Percentiles rank a stretch among this genome's conserved stretches.
These are phyloP conservation scores for Ibycter americanus DNA, from an alignment of 2,797 vertebrate genomes.

Conservation along the genomic window DNA sequence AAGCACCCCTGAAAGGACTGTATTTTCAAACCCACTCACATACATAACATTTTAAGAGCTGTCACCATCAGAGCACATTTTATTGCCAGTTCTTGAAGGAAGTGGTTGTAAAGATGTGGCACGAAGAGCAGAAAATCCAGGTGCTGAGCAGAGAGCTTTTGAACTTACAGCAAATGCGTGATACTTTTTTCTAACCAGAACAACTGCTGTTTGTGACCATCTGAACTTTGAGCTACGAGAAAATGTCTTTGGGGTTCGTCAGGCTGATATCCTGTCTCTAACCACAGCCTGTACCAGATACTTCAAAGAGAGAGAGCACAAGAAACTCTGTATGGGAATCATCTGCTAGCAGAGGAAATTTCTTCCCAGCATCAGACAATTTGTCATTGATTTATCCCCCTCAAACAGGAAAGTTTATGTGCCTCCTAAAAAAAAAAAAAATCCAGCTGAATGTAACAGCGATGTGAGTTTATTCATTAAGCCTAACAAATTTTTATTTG, in stretches of 20 bases:
- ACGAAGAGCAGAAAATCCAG: slow-evolving; percentile 40
- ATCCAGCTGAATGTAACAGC: background rate
- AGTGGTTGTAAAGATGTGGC: slow-evolving; percentile 63
- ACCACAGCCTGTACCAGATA: slow-evolving; percentile 38
- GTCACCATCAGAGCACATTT: slow-evolving; percentile 48
- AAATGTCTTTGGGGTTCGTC: slow-evolving; percentile 48
- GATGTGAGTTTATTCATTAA: background rate
- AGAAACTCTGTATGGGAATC: slow-evolving; percentile 61
- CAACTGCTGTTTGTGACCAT: slow-evolving; percentile 62
- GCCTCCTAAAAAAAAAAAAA: background rate
- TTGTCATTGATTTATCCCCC: slow-evolving; percentile 32
- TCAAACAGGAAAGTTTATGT: slow-evolving; percentile 15
- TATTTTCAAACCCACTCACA: slow-evolving; percentile 14
- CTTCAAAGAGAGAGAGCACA: slow-evolving; percentile 58
- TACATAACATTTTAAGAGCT: slow-evolving; percentile 52
- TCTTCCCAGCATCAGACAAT: slow-evolving; percentile 23
- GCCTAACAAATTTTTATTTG: background rate
- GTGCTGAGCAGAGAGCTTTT: slow-evolving; percentile 65
- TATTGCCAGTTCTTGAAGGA: slow-evolving; percentile 53
- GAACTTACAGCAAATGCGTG: slow-evolving; percentile 21
- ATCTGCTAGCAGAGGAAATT: slow-evolving; percentile 40
- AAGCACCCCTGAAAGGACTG: background rate
- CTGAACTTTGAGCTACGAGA: slow-evolving; percentile 53
- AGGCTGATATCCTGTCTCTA: slow-evolving; percentile 62
- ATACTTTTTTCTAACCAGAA: slow-evolving; percentile 47